phyloP scores from a whole-genome alignment of 2,113 vertebrate species.

The Ictidomys tridecemlineatus region DNA sequence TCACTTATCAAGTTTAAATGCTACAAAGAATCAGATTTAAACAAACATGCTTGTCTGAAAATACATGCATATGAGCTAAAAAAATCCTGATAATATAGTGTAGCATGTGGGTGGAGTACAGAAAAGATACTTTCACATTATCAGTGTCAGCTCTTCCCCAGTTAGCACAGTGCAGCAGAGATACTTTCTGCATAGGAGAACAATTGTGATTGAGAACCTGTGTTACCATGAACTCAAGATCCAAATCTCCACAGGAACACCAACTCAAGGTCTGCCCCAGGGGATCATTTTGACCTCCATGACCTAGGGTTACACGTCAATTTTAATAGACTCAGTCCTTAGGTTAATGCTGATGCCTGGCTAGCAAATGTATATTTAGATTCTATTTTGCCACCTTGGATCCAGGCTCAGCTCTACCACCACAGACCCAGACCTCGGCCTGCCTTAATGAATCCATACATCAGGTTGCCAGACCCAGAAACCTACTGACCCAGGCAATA shows the following conservation, averaged over 20 bases:
- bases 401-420: neutral
- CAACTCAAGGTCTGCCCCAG: neutral
- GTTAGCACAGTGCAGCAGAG: neutral
- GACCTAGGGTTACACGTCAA: too few species aligned
- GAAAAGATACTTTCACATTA: neutral
- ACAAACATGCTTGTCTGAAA: neutral
- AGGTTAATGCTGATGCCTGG: too few species aligned
- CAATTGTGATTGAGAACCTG: neutral
- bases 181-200: neutral
- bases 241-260: neutral
- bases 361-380: too few species aligned
- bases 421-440: neutral
- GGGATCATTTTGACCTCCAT: too few species aligned
- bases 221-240: rapidly evolving
- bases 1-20: neutral
- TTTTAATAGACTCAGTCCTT: neutral
- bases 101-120: too few species aligned
- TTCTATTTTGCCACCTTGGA: neutral
- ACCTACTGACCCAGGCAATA: too few species aligned
- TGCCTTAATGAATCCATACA: neutral
- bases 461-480: too few species aligned
- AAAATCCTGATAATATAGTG: too few species aligned
- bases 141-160: neutral
- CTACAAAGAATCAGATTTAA: neutral
- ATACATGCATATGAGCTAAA: too few species aligned